A percentile compares a stretch with the other conserved stretches of the same genome.
These are phyloP conservation scores for Antechinus flavipes DNA, from an alignment of 2,113 vertebrate species.

Conservation along the genomic window DNA sequence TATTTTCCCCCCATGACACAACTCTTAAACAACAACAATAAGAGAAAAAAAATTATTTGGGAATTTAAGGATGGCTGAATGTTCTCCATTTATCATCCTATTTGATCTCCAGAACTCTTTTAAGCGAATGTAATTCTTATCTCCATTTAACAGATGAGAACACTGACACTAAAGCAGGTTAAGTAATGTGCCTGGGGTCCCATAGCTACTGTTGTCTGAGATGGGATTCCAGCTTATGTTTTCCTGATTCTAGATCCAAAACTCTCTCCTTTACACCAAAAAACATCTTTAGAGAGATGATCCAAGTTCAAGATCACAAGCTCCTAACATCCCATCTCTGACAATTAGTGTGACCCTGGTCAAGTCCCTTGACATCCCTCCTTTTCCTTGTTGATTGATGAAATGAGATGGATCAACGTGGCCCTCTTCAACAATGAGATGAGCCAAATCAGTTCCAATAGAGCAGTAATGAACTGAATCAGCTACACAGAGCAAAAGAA, in stretches of 20 bases:
- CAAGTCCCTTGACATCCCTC: neutral
- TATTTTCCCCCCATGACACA: rapidly evolving
- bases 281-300: neutral
- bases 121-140: neutral
- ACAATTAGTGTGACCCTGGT: neutral
- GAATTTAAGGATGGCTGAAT: neutral
- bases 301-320: neutral
- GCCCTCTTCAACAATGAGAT: too few relatives aligned
- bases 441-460: too few relatives aligned
- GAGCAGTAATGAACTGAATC: too few relatives aligned
- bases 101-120: neutral
- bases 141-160: neutral
- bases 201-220: neutral
- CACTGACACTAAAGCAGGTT: neutral
- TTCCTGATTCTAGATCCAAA: neutral
- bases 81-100: neutral
- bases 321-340: neutral
- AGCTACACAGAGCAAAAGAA: too few relatives aligned
- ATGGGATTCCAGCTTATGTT: neutral
- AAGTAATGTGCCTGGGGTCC: neutral
- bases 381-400: neutral
- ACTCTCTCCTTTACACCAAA: neutral
- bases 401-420: neutral
- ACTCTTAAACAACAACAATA: neutral
- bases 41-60: neutral